Base-by-base conservation (phyloP, 1,140 invertebrate genomes). In the Phocides pigmalion region DNA sequence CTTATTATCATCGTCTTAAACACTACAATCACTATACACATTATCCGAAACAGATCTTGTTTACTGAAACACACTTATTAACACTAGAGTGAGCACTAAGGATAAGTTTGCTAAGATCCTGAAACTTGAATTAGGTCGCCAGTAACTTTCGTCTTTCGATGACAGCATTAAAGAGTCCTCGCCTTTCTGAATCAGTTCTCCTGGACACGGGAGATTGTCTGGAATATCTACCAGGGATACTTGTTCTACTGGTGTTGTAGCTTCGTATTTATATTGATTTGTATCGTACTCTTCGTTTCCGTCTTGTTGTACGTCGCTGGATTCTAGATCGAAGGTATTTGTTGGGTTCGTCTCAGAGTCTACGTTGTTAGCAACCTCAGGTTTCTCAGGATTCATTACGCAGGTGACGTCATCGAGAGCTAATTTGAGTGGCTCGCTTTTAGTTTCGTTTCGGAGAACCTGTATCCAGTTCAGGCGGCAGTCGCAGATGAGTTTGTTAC, bases 381-480 rank as follows among this genome's bases (percentile, higher is more conserved):
- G 19, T 2, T 70, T 71, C 4, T 42, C 61, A 16, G 54, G 39
- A 35, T 73, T 68, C 20, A 67, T 64, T 12, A 79, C 22, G 59
- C 88, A 90, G 12, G 84, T 90, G 4, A 90, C 79, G 35, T 84
- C 81, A 14, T 87, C 84, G 2, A 90, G 68, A 4, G 88, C 88
- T 46, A 73, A 66, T 66, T 66, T 79, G 0, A 93, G 81, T 92
- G 93, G 70, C 84, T 90, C 86, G 79, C 95, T 95, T 79, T 93
- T 94, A 39, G 95, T 96, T 77, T 95, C 95, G 81, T 96, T 96
- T 67, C 93, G 93, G 58, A 97, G 82, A 28, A 92, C 92, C 87
- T 95, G 94, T 76, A 96, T 94, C 96, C 96, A 97, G 11, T 94
- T 91, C 39, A 96, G 88, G 39, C 95, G 95, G 78, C 95, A 96